Evolutionary conservation across 2,888 invertebrate genomes (phyloP), one percentile per base, ranked within the genome.

Genomic region (Brachypalpus laphriformis): DNA sequence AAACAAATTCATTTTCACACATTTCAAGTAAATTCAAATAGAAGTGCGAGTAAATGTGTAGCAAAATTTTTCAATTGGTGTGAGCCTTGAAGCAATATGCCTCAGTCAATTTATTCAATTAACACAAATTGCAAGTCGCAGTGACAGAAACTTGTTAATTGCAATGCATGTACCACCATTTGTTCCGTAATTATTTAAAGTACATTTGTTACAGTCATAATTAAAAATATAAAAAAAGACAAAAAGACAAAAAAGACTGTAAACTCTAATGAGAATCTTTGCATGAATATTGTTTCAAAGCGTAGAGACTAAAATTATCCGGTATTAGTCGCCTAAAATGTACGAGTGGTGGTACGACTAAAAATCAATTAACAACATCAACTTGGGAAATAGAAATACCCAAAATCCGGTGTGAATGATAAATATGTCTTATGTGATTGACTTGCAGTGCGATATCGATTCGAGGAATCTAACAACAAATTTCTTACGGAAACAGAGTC

Each of bases 71-170:
- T 51, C 51, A 72, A 61, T 61, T 72, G 22, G 7, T 63, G 3
- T 45, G 16, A 45, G 25, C 28, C 47, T 71, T 71, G n/a, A 5
- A 3, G 71, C 71, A 25, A 51, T n/a, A n/a, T 51, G 40, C 54
- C 16, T 37, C 1, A 25, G 61, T 34, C 63, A 63, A 63, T 74
- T 63, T 28, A 63, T 74, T 54, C 42, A 63, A 74, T 74, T 63
- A 74, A 34, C 74, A 54, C 74, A 63, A n/a, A 42, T 54, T 74
- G 74, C 42, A 74, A 74, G 54, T 54, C 31, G 22, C 22, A 51
- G 40, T 49, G 59, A 42, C 56, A 42, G 42, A 63, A 63, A 74
- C 34, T 45, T 54, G 28, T 31, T 63, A 74, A 74, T 63, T 74
- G 42, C 20, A 14, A n/a, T 28, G 16, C 11, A 37, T 49, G 40